phyloP scores from a whole-genome alignment of 2,797 vertebrate genomes.

The Anguilla anguilla region DNA sequence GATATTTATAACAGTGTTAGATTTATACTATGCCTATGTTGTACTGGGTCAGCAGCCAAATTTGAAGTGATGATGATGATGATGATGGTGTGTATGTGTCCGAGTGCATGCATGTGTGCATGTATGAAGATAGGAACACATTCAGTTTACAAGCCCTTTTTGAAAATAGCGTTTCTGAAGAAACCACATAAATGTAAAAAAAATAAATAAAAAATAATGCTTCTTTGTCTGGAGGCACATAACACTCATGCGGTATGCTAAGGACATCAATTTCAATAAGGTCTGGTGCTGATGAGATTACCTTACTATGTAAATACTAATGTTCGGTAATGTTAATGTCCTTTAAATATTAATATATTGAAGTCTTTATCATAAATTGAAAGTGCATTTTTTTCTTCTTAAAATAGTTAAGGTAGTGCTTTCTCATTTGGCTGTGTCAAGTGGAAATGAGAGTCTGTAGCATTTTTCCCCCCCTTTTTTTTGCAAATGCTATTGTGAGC shows the following conservation, averaged over 20 bases:
- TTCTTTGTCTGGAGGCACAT: neutral
- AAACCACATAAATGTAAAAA: neutral
- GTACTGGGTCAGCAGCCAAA: neutral
- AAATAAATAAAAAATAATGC: neutral
- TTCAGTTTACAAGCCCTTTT: neutral
- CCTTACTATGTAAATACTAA: neutral
- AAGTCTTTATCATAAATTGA: slow-evolving; percentile 8
- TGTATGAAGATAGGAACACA: neutral
- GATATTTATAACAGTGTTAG: neutral
- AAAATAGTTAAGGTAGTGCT: neutral
- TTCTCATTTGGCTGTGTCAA: neutral
- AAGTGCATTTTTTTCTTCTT: neutral
- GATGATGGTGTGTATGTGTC: neutral
- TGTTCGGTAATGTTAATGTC: slow-evolving; percentile 3
- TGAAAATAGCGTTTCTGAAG: neutral
- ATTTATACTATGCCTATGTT: neutral
- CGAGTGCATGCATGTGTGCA: neutral
- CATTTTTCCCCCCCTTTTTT: neutral
- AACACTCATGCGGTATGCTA: neutral
- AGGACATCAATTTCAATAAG: neutral
- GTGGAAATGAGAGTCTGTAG: neutral
- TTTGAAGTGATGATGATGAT: neutral
- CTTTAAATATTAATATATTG: slow-evolving; percentile 1
- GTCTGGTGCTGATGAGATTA: neutral
- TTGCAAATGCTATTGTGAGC: neutral